Evolutionary conservation across 2,797 vertebrate genomes (phyloP), one percentile per base, ranked within the genome.

Genomic region (Tiaroga cobitis): DNA sequence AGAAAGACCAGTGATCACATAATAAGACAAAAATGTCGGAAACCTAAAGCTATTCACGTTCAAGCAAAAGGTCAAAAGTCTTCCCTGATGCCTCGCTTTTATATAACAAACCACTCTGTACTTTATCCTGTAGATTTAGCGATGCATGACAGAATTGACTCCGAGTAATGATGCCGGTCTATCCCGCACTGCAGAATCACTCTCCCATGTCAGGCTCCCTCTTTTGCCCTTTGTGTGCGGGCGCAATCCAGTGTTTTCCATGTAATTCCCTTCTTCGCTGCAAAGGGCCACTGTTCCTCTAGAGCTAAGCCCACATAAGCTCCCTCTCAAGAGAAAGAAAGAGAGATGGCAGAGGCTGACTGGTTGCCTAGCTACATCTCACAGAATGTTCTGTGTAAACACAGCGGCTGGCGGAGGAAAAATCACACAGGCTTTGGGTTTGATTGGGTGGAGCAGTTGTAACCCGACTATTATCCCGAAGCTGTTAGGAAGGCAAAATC

Each of bases 291-390:
- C 92, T 93, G 92, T 94, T 94, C 92, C 93, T 93, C 94, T 90
- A 88, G 90, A 92, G 91, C 92, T 95, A 94, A 95, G 90, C 92
- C 94, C 91, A 93, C 92, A 94, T 93, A 94, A 94, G 94, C 94
- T 93, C 89, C 94, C 92, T 91, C 94, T 95, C 93, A 93, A 93
- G 93, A 91, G 93, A 90, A 89, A 89, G 90, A 93, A 92, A 90
- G 92, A 92, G 91, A 91, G 90, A 91, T 90, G 91, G 91, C 93
- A 72, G 90, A 89, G 90, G 92, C 91, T 90, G 91, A 87, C 91
- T 84, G 87, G 94, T 96, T 95, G 94, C 95, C 92, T 95, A 93
- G 94, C 90, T 92, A 95, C 94, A 43, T 90, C 90, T 92, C 91
- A 92, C 93, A 92, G 92, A 93, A 91, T 92, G 90, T 92, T 92